phyloP scores from a whole-genome alignment of 1,140 invertebrate genomes.

The Nasonia vitripennis region DNA sequence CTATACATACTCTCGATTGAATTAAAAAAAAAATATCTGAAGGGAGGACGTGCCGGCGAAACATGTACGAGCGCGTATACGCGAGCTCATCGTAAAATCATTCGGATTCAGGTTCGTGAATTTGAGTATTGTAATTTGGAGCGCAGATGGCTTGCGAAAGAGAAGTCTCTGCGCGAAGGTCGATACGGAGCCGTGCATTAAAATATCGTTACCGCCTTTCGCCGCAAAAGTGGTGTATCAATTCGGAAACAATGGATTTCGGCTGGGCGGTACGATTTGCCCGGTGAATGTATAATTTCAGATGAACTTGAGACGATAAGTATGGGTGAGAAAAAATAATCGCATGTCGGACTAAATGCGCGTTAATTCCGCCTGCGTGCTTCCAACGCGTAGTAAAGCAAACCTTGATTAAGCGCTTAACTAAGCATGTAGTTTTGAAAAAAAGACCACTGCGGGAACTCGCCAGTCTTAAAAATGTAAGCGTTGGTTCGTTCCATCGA shows the following conservation, averaged over 20 bases:
- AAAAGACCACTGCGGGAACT: too few relatives aligned
- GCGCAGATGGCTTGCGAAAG: conserved; percentile 25
- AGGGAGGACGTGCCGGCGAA: background rate
- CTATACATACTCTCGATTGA: background rate
- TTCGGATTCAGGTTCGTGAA: background rate
- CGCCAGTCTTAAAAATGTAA: too few relatives aligned
- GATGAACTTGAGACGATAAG: conserved; percentile 5
- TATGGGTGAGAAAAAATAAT: background rate
- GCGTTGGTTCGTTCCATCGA: too few relatives aligned
- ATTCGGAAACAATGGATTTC: conserved; percentile 3
- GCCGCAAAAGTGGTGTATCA: background rate
- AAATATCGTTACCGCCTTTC: background rate
- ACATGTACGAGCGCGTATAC: background rate
- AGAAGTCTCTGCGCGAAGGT: background rate
- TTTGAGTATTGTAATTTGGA: background rate
- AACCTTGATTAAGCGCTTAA: background rate
- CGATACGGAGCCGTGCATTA: conserved; percentile 22
- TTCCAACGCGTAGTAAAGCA: background rate
- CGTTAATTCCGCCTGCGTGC: background rate
- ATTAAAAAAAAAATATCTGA: conserved; percentile 20
- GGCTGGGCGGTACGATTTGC: too few relatives aligned
- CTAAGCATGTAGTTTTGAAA: background rate
- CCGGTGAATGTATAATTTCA: background rate
- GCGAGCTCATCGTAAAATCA: conserved; percentile 6
- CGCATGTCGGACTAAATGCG: background rate